A percentile compares a stretch with the other conserved stretches of the same genome.
Evolutionary conservation across 2,113 vertebrate species (phyloP).

Genomic region (Columba livia): DNA sequence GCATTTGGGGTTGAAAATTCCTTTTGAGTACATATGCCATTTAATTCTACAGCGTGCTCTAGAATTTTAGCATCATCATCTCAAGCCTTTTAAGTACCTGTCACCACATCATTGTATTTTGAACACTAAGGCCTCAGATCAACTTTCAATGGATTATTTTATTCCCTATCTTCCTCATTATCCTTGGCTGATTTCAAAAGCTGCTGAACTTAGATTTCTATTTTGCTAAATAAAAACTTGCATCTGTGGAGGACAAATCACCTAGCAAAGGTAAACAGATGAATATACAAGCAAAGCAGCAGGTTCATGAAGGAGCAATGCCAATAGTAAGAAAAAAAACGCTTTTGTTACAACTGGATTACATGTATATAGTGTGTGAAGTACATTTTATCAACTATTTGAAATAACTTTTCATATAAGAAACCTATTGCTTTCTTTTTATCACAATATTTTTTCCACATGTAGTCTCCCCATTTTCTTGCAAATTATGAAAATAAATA

Average conservation of each 20-base stretch:
- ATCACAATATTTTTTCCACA: neutral
- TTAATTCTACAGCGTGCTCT: neutral
- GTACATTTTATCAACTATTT: neutral
- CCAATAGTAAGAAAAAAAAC: neutral
- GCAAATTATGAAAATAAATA: neutral
- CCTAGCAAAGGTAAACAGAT: neutral
- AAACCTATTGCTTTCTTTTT: neutral
- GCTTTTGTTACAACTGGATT: neutral
- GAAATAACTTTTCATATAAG: neutral
- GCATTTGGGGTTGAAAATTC: neutral
- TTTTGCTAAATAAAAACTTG: neutral
- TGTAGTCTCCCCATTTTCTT: neutral
- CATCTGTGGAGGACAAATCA: neutral
- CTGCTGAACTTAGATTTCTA: neutral
- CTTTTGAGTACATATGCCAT: neutral
- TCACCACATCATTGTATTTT: neutral
- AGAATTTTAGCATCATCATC: neutral
- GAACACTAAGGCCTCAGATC: neutral
- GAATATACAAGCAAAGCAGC: neutral
- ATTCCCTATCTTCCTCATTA: neutral
- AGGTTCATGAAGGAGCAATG: neutral
- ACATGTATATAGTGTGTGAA: neutral
- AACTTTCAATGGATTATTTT: neutral
- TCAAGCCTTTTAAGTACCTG: neutral
- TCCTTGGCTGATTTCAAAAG: neutral